Conservation (phyloP, 2,113 vertebrate species). For the Mionectes macconnelli region DNA sequence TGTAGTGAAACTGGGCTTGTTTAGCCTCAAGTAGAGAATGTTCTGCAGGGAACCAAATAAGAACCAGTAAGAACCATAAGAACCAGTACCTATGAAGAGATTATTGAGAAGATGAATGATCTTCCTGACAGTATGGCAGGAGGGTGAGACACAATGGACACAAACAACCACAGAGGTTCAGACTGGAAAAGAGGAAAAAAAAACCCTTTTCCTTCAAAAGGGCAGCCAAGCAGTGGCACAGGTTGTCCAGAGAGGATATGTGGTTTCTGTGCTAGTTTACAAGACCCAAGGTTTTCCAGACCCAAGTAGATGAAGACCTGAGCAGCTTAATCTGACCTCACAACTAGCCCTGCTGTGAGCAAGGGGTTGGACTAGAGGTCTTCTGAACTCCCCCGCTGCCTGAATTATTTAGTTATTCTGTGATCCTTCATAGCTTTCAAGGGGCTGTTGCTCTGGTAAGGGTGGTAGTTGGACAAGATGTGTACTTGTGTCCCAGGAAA, state of each 20-base stretch:
- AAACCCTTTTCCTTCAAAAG: accelerated
- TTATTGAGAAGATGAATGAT: neutral
- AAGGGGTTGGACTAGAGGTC: accelerated
- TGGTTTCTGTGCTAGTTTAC: neutral
- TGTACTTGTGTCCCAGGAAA: neutral
- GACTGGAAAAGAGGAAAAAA: neutral
- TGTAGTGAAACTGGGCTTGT: neutral
- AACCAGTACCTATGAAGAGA: neutral
- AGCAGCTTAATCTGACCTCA: neutral
- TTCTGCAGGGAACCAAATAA: accelerated
- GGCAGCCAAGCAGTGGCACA: neutral
- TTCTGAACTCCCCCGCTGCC: neutral
- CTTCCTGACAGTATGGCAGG: neutral
- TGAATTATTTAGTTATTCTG: neutral
- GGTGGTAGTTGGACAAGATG: neutral
- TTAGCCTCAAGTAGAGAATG: neutral
- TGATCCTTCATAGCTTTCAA: neutral
- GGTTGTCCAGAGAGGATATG: neutral
- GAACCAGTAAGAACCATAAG: neutral
- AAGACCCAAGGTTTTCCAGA: neutral
- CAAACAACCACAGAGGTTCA: neutral
- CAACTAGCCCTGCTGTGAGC: neutral
- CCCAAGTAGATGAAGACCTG: neutral
- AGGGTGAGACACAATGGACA: neutral
- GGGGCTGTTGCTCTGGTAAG: neutral